phyloP scores from a whole-genome alignment of 2,113 vertebrate genomes.

The Tichodroma muraria region DNA sequence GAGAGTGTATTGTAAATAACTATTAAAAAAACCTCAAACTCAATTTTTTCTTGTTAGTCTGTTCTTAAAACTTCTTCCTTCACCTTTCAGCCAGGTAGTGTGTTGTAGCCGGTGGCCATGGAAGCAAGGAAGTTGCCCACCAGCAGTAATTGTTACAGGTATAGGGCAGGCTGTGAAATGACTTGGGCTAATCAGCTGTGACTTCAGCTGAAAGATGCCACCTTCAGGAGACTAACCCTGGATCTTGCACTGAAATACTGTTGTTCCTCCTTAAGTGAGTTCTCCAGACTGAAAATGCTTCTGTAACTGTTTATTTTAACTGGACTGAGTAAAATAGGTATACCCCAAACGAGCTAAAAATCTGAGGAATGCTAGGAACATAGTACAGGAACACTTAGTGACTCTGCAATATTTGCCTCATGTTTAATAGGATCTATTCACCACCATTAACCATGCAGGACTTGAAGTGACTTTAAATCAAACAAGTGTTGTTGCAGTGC shows the following conservation, averaged over 20 bases:
- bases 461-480: neutral
- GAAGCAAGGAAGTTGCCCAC: neutral
- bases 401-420: neutral
- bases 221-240: neutral
- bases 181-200: neutral
- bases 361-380: neutral
- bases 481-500: neutral
- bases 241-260: neutral
- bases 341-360: neutral
- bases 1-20: neutral
- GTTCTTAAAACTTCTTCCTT: neutral
- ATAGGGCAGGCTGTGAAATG: neutral
- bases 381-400: neutral
- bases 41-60: neutral
- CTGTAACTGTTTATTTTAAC: neutral
- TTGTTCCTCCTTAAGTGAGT: neutral
- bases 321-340: neutral
- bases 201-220: neutral
- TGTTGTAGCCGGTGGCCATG: neutral
- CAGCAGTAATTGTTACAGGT: neutral
- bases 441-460: neutral
- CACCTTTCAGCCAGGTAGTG: neutral
- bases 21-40: neutral
- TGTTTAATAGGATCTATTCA: neutral
- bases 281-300: neutral